Evolutionary conservation across 2,797 vertebrate genomes (phyloP).

Genomic region (Danio choprae): DNA sequence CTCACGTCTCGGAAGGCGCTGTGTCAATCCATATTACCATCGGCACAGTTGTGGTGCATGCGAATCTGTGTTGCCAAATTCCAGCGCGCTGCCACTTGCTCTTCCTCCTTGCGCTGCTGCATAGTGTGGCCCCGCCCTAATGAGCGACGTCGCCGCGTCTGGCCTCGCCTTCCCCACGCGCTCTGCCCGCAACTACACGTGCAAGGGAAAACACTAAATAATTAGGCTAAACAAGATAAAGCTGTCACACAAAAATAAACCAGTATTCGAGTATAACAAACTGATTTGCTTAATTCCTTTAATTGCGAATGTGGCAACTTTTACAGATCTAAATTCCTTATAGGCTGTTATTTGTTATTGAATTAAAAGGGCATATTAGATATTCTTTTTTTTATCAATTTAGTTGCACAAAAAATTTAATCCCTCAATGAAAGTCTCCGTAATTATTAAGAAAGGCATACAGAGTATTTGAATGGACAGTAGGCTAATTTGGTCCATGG

Average conservation of each 20-base stretch:
- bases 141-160: background rate
- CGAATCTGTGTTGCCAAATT: constrained; percentile 25
- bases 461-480: background rate
- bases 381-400: background rate
- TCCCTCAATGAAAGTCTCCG: background rate
- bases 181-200: constrained; percentile 53
- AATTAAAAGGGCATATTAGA: too few relatives aligned
- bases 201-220: constrained; percentile 22
- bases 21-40: constrained; percentile 43
- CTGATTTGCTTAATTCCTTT: background rate
- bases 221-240: background rate
- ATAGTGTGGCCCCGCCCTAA: constrained; percentile 48
- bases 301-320: background rate
- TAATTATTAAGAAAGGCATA: background rate
- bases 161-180: constrained; percentile 52
- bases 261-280: background rate
- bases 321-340: background rate
- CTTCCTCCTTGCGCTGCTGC: constrained; percentile 48
- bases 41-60: constrained; percentile 10
- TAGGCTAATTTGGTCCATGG: background rate
- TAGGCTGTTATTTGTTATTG: background rate
- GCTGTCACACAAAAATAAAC: too few relatives aligned
- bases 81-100: constrained; percentile 15
- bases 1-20: constrained; percentile 33
- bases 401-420: background rate